Base-by-base conservation (phyloP, 1,140 invertebrate genomes). In the Sminthurinus signatus region DNA sequence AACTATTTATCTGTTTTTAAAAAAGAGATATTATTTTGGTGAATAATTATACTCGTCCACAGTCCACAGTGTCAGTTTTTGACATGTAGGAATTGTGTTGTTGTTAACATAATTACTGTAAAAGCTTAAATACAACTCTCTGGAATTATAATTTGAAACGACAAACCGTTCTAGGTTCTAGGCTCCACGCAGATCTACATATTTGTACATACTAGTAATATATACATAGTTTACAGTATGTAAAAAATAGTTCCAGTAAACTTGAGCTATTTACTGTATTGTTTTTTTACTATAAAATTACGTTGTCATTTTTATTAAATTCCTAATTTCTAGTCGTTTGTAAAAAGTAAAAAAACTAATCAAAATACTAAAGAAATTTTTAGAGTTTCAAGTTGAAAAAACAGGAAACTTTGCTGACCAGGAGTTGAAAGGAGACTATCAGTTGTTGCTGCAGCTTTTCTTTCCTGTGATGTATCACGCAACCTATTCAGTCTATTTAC, bases 371-470 rank as follows among this genome's bases (percentile, higher is more conserved):
- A 36, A 36, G n/a, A 48, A 48, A 48, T 10, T 48, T n/a, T n/a
- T 48, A 48, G 4, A 48, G 44, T 25, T 19, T 19, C 44, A 48
- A 48, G n/a, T 10, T 10, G 44, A 48, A 48, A 25, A 48, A 48
- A n/a, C n/a, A n/a, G n/a, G n/a, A n/a, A n/a, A n/a, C n/a, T n/a
- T n/a, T n/a, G n/a, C 44, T n/a, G n/a, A 52, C 50, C 50, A 27
- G 50, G 23, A 28, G 50, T 21, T 46, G 44, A 46, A n/a, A 42
- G 54, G 5, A 56, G 36, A 25, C 23, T 56, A 32, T 56, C 54
- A n/a, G 54, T 56, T 19, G 54, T 56, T 8, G 54, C 54, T 10
- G 54, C 51, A 28, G 51, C 12, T 56, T 42, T 56, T 14, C 28
- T 4, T 28, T 56, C 54, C 3, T 29, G 12, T 21, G 54, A 39